Percentiles rank a stretch among this genome's conserved stretches.
phyloP scores from a whole-genome alignment of 2,113 vertebrate species.

The Gadus chalcogrammus region DNA sequence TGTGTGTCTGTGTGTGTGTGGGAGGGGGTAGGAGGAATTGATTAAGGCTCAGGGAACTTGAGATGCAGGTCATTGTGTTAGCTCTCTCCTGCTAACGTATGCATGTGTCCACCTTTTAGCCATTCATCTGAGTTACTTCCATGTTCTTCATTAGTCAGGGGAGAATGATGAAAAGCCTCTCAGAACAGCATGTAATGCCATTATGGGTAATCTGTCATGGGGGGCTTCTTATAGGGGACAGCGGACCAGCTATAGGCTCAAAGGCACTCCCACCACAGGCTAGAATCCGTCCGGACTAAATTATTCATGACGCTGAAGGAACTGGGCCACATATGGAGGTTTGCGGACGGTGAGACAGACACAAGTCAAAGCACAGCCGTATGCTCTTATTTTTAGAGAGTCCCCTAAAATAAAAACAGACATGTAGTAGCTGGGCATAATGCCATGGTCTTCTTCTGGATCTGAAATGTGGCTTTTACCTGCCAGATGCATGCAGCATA shows the following conservation, averaged over 20 bases:
- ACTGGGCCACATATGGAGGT: constrained; percentile 25
- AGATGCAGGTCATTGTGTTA: constrained; percentile 1
- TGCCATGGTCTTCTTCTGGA: too few relatives aligned
- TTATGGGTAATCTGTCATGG: constrained; percentile 60
- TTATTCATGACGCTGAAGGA: constrained; percentile 58
- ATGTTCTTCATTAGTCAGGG: constrained; percentile 51
- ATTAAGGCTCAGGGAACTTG: not conserved
- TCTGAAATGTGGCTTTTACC: too few relatives aligned
- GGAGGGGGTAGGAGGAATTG: not conserved
- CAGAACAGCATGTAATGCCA: constrained; percentile 38
- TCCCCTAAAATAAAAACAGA: too few relatives aligned
- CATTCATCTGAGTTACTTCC: constrained; percentile 51
- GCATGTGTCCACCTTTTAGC: constrained; percentile 27
- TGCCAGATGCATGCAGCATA: too few relatives aligned
- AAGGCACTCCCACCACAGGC: constrained; percentile 39
- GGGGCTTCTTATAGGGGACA: constrained; percentile 23
- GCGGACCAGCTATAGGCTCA: constrained; percentile 8
- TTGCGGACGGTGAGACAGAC: constrained; percentile 8
- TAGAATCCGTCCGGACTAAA: constrained; percentile 51
- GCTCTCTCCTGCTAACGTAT: constrained; percentile 31
- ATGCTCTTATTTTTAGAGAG: too few relatives aligned
- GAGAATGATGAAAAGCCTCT: constrained; percentile 34
- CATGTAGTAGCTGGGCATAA: too few relatives aligned
- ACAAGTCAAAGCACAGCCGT: not conserved
- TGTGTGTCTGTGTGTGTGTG: not conserved